Evolutionary conservation across 1,140 invertebrate species (phyloP).

Genomic region (Zaprionus ornatus): DNA sequence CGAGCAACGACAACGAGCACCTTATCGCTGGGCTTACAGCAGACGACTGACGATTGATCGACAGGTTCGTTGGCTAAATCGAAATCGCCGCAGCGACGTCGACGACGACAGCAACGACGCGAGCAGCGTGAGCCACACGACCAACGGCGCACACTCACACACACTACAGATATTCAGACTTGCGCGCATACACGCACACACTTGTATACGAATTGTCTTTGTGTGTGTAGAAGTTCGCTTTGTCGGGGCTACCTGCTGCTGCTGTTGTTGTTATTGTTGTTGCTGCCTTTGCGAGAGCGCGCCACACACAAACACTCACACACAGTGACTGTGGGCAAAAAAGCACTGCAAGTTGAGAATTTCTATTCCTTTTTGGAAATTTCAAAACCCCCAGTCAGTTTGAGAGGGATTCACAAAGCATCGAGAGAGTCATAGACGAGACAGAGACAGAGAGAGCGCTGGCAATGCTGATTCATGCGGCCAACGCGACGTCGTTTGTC

Average conservation of each 20-base stretch:
- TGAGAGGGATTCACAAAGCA: conserved; percentile 66
- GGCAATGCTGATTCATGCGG: conserved; percentile 71
- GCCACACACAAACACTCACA: not conserved
- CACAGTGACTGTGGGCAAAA: conserved; percentile 51
- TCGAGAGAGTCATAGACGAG: conserved; percentile 28
- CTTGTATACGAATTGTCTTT: conserved; percentile 12
- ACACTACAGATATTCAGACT: conserved; percentile 7
- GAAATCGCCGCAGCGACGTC: conserved; percentile 70
- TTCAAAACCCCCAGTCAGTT: conserved; percentile 62
- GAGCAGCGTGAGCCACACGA: conserved; percentile 75
- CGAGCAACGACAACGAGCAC: conserved; percentile 47
- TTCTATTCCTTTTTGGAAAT: conserved; percentile 74
- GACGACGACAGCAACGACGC: conserved; percentile 31
- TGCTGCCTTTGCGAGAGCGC: conserved; percentile 47
- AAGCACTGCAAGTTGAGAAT: conserved; percentile 54
- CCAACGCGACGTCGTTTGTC: conserved; percentile 62
- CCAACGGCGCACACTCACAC: conserved; percentile 52
- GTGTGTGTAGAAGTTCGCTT: conserved; percentile 38
- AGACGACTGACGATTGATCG: conserved; percentile 83
- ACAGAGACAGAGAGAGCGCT: conserved; percentile 24
- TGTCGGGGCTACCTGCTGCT: conserved; percentile 45
- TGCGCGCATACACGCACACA: conserved; percentile 10
- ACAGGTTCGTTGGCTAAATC: conserved; percentile 83
- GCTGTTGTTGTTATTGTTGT: conserved; percentile 20
- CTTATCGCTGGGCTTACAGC: conserved; percentile 78